These are phyloP conservation scores for Drosophila stalkeri DNA, from an alignment of 2,888 invertebrate species.

Conservation along the genomic window DNA sequence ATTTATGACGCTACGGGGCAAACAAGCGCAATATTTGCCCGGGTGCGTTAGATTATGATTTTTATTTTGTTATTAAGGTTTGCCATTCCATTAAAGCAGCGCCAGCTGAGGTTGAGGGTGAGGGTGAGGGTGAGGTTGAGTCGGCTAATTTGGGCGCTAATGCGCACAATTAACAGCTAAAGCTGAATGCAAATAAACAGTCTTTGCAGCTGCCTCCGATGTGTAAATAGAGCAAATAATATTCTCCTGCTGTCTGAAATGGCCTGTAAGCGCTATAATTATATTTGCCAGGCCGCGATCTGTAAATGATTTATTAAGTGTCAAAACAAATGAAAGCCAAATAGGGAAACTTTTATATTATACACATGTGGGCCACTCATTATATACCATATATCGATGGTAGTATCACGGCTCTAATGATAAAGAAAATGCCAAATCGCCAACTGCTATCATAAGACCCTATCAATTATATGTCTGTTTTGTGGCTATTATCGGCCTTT, in stretches of 20 bases:
- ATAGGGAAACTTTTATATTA: constrained; percentile 10
- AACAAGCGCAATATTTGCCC: constrained; percentile 77
- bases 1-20: constrained; percentile 67
- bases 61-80: constrained; percentile 9
- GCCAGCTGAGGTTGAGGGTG: background rate
- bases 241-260: constrained; percentile 34
- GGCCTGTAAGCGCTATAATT: constrained; percentile 54
- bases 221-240: constrained; percentile 50
- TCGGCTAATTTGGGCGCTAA: constrained; percentile 66
- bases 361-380: constrained; percentile 27
- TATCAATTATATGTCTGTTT: constrained; percentile 49
- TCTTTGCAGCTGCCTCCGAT: constrained; percentile 23
- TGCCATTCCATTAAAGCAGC: constrained; percentile 46
- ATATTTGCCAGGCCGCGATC: constrained; percentile 33
- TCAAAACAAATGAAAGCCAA: constrained; percentile 67
- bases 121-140: constrained; percentile 4
- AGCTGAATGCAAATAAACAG: constrained; percentile 66
- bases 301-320: constrained; percentile 72
- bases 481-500: constrained; percentile 43
- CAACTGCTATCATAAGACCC: constrained; percentile 37
- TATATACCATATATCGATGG: background rate
- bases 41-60: constrained; percentile 60
- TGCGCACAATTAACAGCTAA: constrained; percentile 71
- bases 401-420: constrained; percentile 13
- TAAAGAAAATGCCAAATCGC: constrained; percentile 26